phyloP scores from a whole-genome alignment of 2,888 invertebrate species.

The Conistra vaccinii region DNA sequence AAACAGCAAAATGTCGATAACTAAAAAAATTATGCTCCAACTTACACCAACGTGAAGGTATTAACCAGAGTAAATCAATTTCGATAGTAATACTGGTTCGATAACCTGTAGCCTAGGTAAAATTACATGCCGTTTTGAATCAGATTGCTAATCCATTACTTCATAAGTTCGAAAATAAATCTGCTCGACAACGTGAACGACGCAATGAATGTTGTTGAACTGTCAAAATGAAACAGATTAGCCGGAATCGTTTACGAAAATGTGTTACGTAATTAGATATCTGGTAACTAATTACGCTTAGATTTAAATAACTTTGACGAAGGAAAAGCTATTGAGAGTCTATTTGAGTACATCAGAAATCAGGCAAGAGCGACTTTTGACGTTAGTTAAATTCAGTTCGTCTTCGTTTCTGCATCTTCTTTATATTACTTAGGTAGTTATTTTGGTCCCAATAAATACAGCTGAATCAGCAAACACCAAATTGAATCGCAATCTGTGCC shows the following conservation, averaged over 20 bases:
- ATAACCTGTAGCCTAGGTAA: too few species aligned
- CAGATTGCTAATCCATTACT: too few species aligned
- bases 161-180: too few species aligned
- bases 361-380: not conserved
- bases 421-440: not conserved
- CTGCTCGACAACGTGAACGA: too few species aligned
- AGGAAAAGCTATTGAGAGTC: not conserved
- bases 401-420: not conserved
- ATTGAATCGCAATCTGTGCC: not conserved
- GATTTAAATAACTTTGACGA: not conserved
- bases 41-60: not conserved
- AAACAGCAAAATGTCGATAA: not conserved
- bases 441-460: not conserved
- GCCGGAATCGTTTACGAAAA: too few species aligned
- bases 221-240: too few species aligned
- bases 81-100: not conserved
- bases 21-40: not conserved
- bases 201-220: too few species aligned
- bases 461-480: not conserved
- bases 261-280: too few species aligned
- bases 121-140: too few species aligned
- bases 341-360: not conserved
- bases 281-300: not conserved
- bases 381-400: not conserved
- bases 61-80: not conserved